Percentiles rank a stretch among this genome's conserved stretches.
These are phyloP conservation scores for Scaptomyza graminum DNA, from an alignment of 1,140 invertebrate species.

Conservation along the genomic window DNA sequence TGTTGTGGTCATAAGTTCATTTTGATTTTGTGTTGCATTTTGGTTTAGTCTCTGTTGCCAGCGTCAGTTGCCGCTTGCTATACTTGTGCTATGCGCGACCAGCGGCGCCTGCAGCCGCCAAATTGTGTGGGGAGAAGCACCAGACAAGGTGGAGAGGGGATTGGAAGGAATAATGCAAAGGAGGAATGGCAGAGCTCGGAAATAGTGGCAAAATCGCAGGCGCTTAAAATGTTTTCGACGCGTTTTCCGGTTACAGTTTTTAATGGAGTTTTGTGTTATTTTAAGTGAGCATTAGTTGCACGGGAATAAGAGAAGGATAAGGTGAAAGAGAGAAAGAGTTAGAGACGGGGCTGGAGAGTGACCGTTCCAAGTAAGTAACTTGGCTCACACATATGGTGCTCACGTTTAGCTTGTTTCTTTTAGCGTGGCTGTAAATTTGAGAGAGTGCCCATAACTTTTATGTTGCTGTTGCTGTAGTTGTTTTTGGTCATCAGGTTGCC, in stretches of 20 bases:
- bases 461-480: constrained; percentile 11
- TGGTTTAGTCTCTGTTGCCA: constrained; percentile 68
- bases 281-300: constrained; percentile 75
- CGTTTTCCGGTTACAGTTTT: constrained; percentile 74
- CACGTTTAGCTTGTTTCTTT: constrained; percentile 23
- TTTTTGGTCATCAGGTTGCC: constrained; percentile 30
- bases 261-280: constrained; percentile 81
- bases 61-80: constrained; percentile 56
- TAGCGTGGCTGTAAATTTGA: constrained; percentile 28
- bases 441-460: constrained; percentile 30
- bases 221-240: constrained; percentile 76
- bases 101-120: constrained; percentile 43
- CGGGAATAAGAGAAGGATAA: constrained; percentile 3
- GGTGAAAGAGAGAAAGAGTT: too few species aligned
- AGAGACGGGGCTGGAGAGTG: not conserved
- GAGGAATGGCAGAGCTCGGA: not conserved
- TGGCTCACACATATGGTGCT: constrained; percentile 26
- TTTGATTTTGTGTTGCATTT: constrained; percentile 81
- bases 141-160: not conserved
- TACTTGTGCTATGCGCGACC: constrained; percentile 28
- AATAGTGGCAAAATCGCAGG: constrained; percentile 60
- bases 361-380: not conserved
- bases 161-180: not conserved
- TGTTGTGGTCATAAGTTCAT: constrained; percentile 78
- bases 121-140: constrained; percentile 34